Evolutionary conservation across 2,113 vertebrate genomes (phyloP), one percentile per base, ranked within the genome.

Genomic region (Myotis yumanensis): DNA sequence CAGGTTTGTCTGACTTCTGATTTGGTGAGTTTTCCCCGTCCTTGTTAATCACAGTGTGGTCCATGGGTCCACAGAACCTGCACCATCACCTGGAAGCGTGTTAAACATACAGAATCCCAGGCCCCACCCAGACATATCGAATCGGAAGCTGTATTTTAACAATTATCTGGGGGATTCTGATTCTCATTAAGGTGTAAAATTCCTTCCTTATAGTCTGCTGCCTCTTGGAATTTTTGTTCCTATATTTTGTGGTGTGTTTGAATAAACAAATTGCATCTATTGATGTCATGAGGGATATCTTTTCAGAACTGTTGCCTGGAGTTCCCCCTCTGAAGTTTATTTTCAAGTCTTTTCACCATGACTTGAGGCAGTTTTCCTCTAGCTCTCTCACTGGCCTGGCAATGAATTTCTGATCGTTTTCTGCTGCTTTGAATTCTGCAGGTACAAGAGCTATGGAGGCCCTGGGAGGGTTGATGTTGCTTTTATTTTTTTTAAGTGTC

Each of bases 381-480:
- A 20, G 35, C 11, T 76, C 18, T 71, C 51, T 54, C 73, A 30
- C 28, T 51, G 0, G 59, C 71, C 6, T 92, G 75, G 86, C 96
- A 97, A 89, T 88, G 30, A 32, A 76, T 92, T 83, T 94, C 37
- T n/a, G 73, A 37, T 93, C 20, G 20, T 76, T 91, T 71, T 90
- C 37, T 52, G 32, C 43, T 75, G 1, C 46, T 96, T 68, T 96
- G 54, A 87, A 71, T 69, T 93, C 23, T 96, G 83, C 84, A 40
- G 3, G 30, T 76, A 66, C 3, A 79, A 89, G 72, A 68, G 66
- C 40, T 25, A 1, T 23, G 51, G 80, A 81, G 46, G 54, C 25
- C 77, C 11, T 3, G 25, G 15, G 83, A 89, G 71, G 11, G 48
- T 66, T 32, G 51, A 8, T 80, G 46, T 75, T 93, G 75, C 30